These are phyloP conservation scores for Oxyteleia sp. DNA, from an alignment of 2,888 invertebrate genomes.

Conservation along the genomic window DNA sequence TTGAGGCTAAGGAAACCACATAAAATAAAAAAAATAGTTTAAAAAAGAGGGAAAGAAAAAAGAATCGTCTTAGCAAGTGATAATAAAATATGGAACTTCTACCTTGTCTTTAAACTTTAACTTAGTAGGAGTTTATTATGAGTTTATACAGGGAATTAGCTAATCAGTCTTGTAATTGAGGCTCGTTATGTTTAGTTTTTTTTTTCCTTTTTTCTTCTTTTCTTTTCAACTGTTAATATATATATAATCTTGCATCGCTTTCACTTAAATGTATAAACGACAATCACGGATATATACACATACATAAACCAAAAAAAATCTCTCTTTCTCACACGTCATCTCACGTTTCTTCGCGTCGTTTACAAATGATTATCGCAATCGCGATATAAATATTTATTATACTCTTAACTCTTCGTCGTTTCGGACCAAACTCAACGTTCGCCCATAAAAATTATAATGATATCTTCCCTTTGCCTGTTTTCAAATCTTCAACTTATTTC, in stretches of 20 bases:
- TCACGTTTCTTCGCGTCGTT: slow-evolving; percentile 43
- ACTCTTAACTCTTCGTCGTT: slow-evolving; percentile 51
- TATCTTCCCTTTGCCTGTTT: slow-evolving; percentile 21
- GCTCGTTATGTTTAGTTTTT: slow-evolving; percentile 85
- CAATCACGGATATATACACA: slow-evolving; percentile 55
- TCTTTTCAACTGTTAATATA: slow-evolving; percentile 80
- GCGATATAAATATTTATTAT: slow-evolving; percentile 24
- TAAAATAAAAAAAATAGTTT: slow-evolving; percentile 33
- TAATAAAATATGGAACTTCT: slow-evolving; percentile 83
- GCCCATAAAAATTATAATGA: slow-evolving; percentile 40
- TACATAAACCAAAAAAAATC: slow-evolving; percentile 46
- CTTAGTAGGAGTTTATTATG: slow-evolving; percentile 85
- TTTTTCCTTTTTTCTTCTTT: too few species aligned
- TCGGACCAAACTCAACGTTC: slow-evolving; percentile 55
- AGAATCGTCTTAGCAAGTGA: slow-evolving; percentile 67
- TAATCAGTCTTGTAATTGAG: slow-evolving; percentile 88
- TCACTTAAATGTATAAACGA: slow-evolving; percentile 54
- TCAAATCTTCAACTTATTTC: slow-evolving; percentile 22
- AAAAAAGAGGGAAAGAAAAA: slow-evolving; percentile 62
- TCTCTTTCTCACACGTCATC: slow-evolving; percentile 45
- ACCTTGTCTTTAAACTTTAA: slow-evolving; percentile 83
- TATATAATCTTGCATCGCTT: slow-evolving; percentile 81
- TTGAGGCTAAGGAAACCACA: slow-evolving; percentile 45
- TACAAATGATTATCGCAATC: slow-evolving; percentile 38
- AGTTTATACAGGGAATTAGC: slow-evolving; percentile 86